Evolutionary conservation across 2,888 invertebrate genomes (phyloP).

Genomic region (Conistra vaccinii): DNA sequence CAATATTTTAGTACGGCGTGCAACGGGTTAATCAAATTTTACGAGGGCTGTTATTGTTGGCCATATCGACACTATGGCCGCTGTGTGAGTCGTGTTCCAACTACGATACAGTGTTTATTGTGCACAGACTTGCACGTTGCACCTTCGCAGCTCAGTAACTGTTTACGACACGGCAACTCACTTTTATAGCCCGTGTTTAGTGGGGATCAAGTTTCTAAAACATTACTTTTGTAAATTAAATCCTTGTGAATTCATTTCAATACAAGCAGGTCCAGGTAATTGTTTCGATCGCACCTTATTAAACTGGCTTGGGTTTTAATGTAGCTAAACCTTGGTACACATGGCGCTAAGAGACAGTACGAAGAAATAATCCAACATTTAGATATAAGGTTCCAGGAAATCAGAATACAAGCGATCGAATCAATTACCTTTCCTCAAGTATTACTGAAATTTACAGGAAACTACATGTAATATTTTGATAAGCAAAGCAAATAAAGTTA

Average conservation of each 20-base stretch:
- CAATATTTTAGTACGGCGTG: slow-evolving; percentile 60
- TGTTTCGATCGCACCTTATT: slow-evolving; percentile 27
- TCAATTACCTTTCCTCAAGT: neutral
- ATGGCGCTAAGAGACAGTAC: neutral
- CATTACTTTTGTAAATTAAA: slow-evolving; percentile 53
- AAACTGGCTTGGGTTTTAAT: slow-evolving; percentile 7
- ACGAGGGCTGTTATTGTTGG: slow-evolving; percentile 60
- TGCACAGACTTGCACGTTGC: slow-evolving; percentile 38
- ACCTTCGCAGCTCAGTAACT: slow-evolving; percentile 52
- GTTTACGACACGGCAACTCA: slow-evolving; percentile 59
- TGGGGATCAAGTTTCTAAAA: slow-evolving; percentile 52
- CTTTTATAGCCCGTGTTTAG: slow-evolving; percentile 53
- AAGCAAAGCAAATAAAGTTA: neutral
- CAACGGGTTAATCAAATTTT: slow-evolving; percentile 66
- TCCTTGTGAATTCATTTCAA: slow-evolving; percentile 49
- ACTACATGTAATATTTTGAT: neutral
- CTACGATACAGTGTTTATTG: slow-evolving; percentile 50
- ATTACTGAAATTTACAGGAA: neutral
- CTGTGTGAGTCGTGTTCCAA: slow-evolving; percentile 56
- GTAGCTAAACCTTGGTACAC: neutral
- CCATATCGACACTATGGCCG: slow-evolving; percentile 50
- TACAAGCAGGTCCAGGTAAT: slow-evolving; percentile 41
- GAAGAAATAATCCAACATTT: slow-evolving; percentile 6
- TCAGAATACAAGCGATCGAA: neutral
- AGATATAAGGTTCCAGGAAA: slow-evolving; percentile 1